phyloP scores from a whole-genome alignment of 2,797 vertebrate species.

The Okamejei kenojei region DNA sequence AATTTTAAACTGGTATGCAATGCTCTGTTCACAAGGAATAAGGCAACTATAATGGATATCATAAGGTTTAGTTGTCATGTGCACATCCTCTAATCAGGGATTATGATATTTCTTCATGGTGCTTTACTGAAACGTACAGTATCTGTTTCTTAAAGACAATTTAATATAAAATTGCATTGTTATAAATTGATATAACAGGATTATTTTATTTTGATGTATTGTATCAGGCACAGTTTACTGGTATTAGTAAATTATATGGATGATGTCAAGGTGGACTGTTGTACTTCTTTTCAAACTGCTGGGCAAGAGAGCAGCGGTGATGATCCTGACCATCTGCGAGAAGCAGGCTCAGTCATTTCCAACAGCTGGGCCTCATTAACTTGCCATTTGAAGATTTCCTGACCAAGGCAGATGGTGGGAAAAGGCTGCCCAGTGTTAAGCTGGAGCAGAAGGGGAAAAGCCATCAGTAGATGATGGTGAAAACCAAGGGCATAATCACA shows the following conservation, averaged over 20 bases:
- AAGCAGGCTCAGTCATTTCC: neutral
- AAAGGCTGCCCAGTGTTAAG: neutral
- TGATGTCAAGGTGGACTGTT: neutral
- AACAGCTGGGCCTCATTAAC: neutral
- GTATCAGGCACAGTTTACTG: neutral
- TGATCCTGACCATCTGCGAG: neutral
- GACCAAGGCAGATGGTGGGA: neutral
- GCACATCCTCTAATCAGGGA: neutral
- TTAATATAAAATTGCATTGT: constrained; percentile 9
- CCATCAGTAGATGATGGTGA: too few species aligned
- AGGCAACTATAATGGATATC: neutral
- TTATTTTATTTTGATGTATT: neutral
- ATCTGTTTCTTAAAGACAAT: neutral
- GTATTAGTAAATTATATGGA: neutral
- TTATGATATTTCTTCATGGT: constrained; percentile 14
- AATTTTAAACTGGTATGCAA: neutral
- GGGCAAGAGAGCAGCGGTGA: neutral
- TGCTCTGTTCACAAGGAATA: neutral
- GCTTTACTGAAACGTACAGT: neutral
- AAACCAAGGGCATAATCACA: too few species aligned
- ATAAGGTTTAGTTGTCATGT: neutral
- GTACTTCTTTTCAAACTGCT: neutral
- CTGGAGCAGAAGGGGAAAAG: too few species aligned
- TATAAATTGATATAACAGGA: neutral
- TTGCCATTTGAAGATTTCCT: neutral